Evolutionary conservation across 2,113 vertebrate genomes (phyloP), one percentile per base, ranked within the genome.

Genomic region (Dicrurus megarhynchus): DNA sequence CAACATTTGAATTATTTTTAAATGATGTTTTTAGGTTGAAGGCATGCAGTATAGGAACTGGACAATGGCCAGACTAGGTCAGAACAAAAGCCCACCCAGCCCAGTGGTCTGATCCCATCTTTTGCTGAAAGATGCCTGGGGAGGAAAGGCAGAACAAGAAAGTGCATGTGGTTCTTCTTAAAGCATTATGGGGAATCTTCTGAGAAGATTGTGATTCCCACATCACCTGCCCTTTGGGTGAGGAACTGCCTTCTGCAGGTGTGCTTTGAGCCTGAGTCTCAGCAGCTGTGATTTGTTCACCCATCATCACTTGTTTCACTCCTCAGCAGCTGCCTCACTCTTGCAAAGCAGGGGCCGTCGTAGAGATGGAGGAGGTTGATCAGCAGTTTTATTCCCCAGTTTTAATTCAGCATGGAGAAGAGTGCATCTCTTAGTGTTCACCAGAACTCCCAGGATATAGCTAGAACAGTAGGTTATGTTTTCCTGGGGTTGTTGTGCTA

Each of bases 101-200:
- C 53, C 0, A 0, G 33, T 39, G 55, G 15, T 17, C 33, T 80
- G 59, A 46, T 13, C 9, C 7, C 16, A 6, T n/a, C 46, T 85
- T 18, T 70, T 56, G 32, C 57, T 39, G 64, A 42, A 75, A 79
- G 35, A 5, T 50, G 32, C 23, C 24, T 68, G 35, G 24, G 17
- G 30, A 84, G 23, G 26, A 87, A 14, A 16, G 27, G 24, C 69
- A 78, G 81, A 70, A 71, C n/a, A 63, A 53, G 10, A 8, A 55
- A 63, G 10, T 1, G 1, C 16, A 27, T 0, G 0, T 47, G 46
- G 18, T 52, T 73, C 26, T 61, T 61, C n/a, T 74, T 74, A 41
- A 63, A 87, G 50, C 14, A 11, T 53, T 24, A 5, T 17, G 26
- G 14, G 16, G 9, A 52, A 26, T 52, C 39, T 70, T 87, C 37